These are phyloP conservation scores for Salvelinus sp. DNA, from an alignment of 2,113 vertebrate genomes.

Conservation along the genomic window DNA sequence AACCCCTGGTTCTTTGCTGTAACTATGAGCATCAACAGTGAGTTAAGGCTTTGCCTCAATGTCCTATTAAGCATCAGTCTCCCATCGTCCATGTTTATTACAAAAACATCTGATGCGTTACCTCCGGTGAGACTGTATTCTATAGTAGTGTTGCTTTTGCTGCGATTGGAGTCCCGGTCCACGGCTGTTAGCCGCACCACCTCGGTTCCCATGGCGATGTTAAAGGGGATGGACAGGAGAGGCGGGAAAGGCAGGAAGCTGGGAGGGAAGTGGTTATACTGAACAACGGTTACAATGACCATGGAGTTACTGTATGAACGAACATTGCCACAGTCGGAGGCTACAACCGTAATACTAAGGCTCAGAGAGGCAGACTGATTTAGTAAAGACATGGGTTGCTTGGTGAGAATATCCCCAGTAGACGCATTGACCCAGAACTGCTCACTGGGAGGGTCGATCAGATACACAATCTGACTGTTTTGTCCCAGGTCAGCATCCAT, in stretches of 20 bases:
- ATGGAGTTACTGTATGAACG: conserved; percentile 50
- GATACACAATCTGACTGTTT: conserved; percentile 68
- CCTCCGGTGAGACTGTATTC: conserved; percentile 65
- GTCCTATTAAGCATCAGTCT: conserved; percentile 56
- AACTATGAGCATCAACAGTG: conserved; percentile 52
- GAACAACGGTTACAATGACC: conserved; percentile 62
- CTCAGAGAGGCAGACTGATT: conserved; percentile 42
- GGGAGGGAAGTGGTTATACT: conserved; percentile 67
- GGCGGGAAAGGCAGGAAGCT: conserved; percentile 56
- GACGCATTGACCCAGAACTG: conserved; percentile 67
- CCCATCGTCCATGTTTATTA: conserved; percentile 61
- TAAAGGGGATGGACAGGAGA: conserved; percentile 61
- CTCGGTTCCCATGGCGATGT: conserved; percentile 59
- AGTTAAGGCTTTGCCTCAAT: conserved; percentile 45
- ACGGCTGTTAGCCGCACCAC: conserved; percentile 64
- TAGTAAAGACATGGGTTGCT: conserved; percentile 58
- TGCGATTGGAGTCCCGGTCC: conserved; percentile 62
- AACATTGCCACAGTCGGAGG: conserved; percentile 64
- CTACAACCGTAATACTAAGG: conserved; percentile 60
- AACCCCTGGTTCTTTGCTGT: conserved; percentile 64
- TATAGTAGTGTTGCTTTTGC: conserved; percentile 43
- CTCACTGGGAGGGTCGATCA: conserved; percentile 68
- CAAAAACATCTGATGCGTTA: conserved; percentile 70
- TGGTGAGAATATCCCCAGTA: conserved; percentile 68
- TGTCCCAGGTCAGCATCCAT: conserved; percentile 63